Evolutionary conservation across 2,888 invertebrate genomes (phyloP), one percentile per base, ranked within the genome.

Genomic region (Sympetrum striolatum): DNA sequence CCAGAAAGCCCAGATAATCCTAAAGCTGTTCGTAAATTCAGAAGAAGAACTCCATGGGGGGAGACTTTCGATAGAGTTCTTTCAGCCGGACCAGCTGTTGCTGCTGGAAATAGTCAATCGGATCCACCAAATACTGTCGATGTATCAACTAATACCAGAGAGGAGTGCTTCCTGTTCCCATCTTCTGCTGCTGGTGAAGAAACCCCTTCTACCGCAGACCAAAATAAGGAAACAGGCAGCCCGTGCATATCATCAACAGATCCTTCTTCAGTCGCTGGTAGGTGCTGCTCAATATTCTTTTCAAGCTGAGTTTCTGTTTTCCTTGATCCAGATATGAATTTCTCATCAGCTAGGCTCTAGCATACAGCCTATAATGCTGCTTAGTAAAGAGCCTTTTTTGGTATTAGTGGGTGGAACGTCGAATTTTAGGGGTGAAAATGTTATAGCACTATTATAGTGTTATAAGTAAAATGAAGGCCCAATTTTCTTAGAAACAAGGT

Each of bases 91-190:
- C 86, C 35, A n/a, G 60, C 58, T 37, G 35, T 86, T 58, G 15
- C 39, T n/a, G 86, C 86, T 22, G 86, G 86, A 3, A 86, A 60
- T 39, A 86, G 86, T 37, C 86, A 64, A 37, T 60, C 60, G 3
- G 86, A 60, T 35, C 86, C 58, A 31, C 86, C 86, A 15, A 14
- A n/a, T 4, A 86, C 86, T 60, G 86, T 37, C 0, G 86, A 86
- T 86, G 86, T 64, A 58, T 86, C 86, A 22, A 86, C 86, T 15
- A 60, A 60, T 37, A 86, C 86, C 8, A 86, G 39, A 37, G 86
- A 86, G 39, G 35, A n/a, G 18, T 37, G 58, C 22, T 37, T 60
- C 35, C 22, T 37, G 18, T 6, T 22, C 15, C 80, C 22, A 44
- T 10, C 39, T 80, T 80, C 80, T 10, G 1, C 39, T 18, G 22